Evolutionary conservation across 2,888 invertebrate genomes (phyloP), one percentile per base, ranked within the genome.

Genomic region (Drosophila silvestris): DNA sequence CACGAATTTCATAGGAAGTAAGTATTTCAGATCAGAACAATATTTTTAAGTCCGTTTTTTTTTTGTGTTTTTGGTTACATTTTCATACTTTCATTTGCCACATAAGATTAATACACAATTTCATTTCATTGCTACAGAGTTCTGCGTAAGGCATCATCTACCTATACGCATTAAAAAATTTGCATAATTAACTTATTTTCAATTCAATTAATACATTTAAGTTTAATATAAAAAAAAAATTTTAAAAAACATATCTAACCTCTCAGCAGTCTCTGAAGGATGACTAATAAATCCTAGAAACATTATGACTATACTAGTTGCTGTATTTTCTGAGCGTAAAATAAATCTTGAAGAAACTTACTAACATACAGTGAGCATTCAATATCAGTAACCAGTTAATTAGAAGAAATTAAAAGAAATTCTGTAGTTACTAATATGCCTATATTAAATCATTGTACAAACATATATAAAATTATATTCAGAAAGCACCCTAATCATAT

Each of bases 331-430:
- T 70, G 59, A 65, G 67, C 58, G 44, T 37, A 44, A 58, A 35
- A 33, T 3, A 58, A 44, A 44, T 5, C 14, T 28, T 26, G 30
- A 35, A 35, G 19, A 32, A 39, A 28, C 32, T 2, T 54, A 57
- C 28, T 12, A 32, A n/a, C 35, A 41, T 58, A 71, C 70, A 65
- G 60, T 64, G 32, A 52, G 26, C 52, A 58, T 33, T 75, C 41
- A 39, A 51, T 30, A 56, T 51, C n/a, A 30, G 33, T 35, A 44
- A 44, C 50, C 4, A 47, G 41, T 26, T 26, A 33, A 30, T 32
- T 16, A 28, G n/a, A n/a, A n/a, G n/a, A n/a, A n/a, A n/a, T n/a
- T 19, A 19, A 28, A 56, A 56, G 30, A n/a, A n/a, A 19, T 28
- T 39, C 39, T 39, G 9, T 57, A 30, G 12, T 12, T 30, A n/a